Base-by-base conservation (phyloP, 2,113 vertebrate species). In the Erythrocercus mccallii region DNA sequence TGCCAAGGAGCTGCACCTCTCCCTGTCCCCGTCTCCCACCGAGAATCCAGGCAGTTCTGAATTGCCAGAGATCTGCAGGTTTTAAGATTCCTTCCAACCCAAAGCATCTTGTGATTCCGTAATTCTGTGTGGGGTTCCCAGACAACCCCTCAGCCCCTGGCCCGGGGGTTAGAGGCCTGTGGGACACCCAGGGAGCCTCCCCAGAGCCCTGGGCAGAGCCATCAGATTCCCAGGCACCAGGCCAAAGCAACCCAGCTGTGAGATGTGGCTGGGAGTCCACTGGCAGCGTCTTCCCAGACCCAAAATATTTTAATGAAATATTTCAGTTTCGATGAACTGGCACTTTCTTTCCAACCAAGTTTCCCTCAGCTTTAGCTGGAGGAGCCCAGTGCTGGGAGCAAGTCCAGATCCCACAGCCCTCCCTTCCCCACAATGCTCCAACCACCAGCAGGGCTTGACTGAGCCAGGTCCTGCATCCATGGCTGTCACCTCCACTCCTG, bases 271-370 rank as follows among this genome's bases (percentile, higher is more conserved):
- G 24, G 47, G 57, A 68, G 37, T 42, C 37, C 0, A 1, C 54
- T 61, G 64, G 37, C 42, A 83, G 47, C 68, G 35, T 28, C 44
- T 80, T 81, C 80, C 35, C 77, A 28, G 57, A 45, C 15, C 35
- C 38, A 30, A 76, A 86, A 10, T 23, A 54, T 45, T 77, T 73
- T 66, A 72, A 87, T 86, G 60, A 83, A 96, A 35, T 54, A 71
- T 50, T 89, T 86, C 47, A 21, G 35, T 86, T 78, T 47, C 0
- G 3, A 42, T 50, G 65, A 83, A 37, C 30, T 58, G 33, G 47
- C 56, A 15, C 62, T 94, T 81, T 84, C 33, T 51, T 35, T 70
- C 50, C 72, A 35, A 61, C 84, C 10, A 1, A 12, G 31, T 30
- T 40, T 38, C 56, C 16, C 15, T 12, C 17, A 0, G 35, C 9